Percentiles rank a stretch among this genome's conserved stretches.
phyloP scores from a whole-genome alignment of 1,140 invertebrate genomes.

The Hyphantria cunea region DNA sequence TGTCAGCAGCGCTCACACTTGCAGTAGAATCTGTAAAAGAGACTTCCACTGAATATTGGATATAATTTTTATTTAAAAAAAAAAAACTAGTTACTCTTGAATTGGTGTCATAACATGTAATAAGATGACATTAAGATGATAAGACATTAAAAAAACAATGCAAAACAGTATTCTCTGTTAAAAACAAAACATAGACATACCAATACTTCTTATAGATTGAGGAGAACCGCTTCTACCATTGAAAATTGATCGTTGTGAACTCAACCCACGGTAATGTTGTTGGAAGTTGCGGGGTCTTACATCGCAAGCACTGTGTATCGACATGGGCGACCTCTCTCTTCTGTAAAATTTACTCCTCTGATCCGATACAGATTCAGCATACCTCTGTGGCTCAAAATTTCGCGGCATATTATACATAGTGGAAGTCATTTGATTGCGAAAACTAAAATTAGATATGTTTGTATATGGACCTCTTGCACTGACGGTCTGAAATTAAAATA shows the following conservation, averaged over 20 bases:
- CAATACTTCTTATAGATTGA: conserved; percentile 56
- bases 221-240: conserved; percentile 61
- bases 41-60: too few relatives aligned
- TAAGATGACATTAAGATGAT: too few relatives aligned
- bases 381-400: conserved; percentile 40
- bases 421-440: conserved; percentile 40
- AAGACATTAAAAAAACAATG: too few relatives aligned
- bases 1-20: conserved; percentile 58
- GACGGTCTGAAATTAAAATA: conserved; percentile 41
- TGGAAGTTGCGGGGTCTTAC: conserved; percentile 39
- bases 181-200: conserved; percentile 35
- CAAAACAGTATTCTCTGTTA: not conserved
- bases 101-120: too few relatives aligned
- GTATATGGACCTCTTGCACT: conserved; percentile 44
- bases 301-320: conserved; percentile 50
- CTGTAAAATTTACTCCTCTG: conserved; percentile 49
- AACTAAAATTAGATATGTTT: conserved; percentile 42
- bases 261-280: conserved; percentile 38
- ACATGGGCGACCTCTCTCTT: conserved; percentile 59
- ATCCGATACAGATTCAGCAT: conserved; percentile 39
- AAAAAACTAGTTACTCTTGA: not conserved
- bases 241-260: conserved; percentile 48
- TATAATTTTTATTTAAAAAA: not conserved
- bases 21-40: conserved; percentile 59
- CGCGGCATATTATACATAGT: conserved; percentile 35